phyloP scores from a whole-genome alignment of 2,113 vertebrate genomes.

The Mormoops blainvillei region DNA sequence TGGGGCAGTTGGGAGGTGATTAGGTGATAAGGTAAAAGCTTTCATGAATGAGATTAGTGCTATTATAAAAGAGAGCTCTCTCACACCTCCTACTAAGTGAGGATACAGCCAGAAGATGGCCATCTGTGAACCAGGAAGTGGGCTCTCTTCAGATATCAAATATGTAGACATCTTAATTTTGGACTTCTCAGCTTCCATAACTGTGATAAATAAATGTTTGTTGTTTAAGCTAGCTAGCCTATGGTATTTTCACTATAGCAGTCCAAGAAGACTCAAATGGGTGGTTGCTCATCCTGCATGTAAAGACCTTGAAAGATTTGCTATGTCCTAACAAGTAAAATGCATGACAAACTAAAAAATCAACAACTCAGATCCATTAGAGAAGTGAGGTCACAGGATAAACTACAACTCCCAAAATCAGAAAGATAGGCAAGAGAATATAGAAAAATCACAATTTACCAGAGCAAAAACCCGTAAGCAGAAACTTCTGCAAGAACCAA shows the following conservation, averaged over 20 bases:
- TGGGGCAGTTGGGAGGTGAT: not conserved
- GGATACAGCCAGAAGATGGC: not conserved
- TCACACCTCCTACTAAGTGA: not conserved
- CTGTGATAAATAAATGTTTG: not conserved
- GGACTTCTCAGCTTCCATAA: not conserved
- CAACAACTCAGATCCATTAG: not conserved
- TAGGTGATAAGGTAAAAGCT: not conserved
- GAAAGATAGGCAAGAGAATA: not conserved
- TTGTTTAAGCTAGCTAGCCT: not conserved
- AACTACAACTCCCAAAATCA: not conserved
- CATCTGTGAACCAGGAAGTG: not conserved
- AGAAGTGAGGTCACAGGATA: not conserved
- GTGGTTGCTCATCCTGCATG: not conserved
- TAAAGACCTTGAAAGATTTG: not conserved
- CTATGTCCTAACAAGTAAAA: not conserved
- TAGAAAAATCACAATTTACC: not conserved
- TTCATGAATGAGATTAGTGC: not conserved
- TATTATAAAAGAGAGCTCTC: not conserved
- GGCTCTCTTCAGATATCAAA: not conserved
- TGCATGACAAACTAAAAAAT: not conserved
- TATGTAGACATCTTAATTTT: not conserved
- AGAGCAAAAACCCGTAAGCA: not conserved
- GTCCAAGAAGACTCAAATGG: not conserved
- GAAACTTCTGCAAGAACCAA: not conserved
- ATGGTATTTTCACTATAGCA: not conserved